Conservation (phyloP, 2,888 invertebrate species). For the Agrochola circellaris region DNA sequence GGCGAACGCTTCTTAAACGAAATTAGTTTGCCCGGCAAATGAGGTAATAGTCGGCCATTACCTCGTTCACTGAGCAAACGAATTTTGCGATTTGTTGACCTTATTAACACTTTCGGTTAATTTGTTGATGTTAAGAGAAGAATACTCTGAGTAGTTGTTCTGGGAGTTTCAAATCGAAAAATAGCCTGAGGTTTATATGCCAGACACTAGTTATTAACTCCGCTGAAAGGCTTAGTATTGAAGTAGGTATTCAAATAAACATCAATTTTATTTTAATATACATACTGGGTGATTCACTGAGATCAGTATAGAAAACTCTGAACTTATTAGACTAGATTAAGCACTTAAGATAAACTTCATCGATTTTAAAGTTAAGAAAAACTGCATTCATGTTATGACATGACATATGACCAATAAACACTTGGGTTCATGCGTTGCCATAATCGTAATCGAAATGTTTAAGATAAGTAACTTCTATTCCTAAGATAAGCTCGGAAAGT, state of each 20-base stretch:
- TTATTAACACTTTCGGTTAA: slow-evolving; percentile 49
- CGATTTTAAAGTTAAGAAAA: neutral
- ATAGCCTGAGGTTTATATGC: neutral
- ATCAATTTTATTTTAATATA: too few relatives aligned
- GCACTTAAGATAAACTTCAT: neutral
- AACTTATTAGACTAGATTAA: neutral
- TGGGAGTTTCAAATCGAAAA: neutral
- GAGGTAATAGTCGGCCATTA: slow-evolving; percentile 53
- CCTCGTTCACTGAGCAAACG: slow-evolving; percentile 52
- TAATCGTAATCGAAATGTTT: neutral
- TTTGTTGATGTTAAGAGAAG: slow-evolving; percentile 30
- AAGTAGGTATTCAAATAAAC: neutral
- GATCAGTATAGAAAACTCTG: neutral
- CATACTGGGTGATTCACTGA: neutral
- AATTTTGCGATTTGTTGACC: slow-evolving; percentile 54
- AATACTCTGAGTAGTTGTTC: neutral
- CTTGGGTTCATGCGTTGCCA: neutral
- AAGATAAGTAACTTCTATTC: neutral
- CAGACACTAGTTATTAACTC: neutral
- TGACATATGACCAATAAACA: neutral
- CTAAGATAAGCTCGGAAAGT: neutral
- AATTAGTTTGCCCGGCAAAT: slow-evolving; percentile 58
- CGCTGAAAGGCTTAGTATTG: neutral
- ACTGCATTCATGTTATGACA: neutral
- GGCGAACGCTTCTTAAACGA: slow-evolving; percentile 44